phyloP scores from a whole-genome alignment of 2,888 invertebrate species.

The Pachymerium ferrugineum region DNA sequence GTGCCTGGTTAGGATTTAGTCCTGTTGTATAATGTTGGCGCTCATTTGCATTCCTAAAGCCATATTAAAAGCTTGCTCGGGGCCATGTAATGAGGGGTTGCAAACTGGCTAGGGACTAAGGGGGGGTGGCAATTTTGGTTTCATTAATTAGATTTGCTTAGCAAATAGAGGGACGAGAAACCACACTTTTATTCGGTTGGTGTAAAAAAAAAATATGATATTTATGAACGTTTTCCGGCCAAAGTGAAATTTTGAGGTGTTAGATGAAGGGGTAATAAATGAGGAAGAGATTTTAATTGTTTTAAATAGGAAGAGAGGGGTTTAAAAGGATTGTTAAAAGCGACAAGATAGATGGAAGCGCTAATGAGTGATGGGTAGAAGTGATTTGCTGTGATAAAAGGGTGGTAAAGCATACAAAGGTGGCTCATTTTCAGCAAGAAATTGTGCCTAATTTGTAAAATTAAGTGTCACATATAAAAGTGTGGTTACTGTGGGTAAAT shows the following conservation, averaged over 20 bases:
- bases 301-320: not conserved
- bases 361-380: no score
- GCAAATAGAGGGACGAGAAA: not conserved
- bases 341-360: no score
- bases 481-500: no score
- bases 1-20: not conserved
- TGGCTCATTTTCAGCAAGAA: no score
- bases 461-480: no score
- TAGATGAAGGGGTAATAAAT: not conserved
- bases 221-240: not conserved
- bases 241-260: not conserved
- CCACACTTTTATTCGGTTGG: not conserved
- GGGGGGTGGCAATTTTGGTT: constrained; percentile 9
- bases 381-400: no score
- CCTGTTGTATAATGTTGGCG: not conserved
- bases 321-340: no score
- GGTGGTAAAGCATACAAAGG: no score
- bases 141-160: not conserved
- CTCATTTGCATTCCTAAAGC: not conserved
- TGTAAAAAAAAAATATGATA: not conserved
- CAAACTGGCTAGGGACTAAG: not conserved
- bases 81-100: not conserved
- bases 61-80: not conserved
- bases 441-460: no score
- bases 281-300: not conserved